phyloP scores from a whole-genome alignment of 1,140 invertebrate species.

The Heliconius himera region DNA sequence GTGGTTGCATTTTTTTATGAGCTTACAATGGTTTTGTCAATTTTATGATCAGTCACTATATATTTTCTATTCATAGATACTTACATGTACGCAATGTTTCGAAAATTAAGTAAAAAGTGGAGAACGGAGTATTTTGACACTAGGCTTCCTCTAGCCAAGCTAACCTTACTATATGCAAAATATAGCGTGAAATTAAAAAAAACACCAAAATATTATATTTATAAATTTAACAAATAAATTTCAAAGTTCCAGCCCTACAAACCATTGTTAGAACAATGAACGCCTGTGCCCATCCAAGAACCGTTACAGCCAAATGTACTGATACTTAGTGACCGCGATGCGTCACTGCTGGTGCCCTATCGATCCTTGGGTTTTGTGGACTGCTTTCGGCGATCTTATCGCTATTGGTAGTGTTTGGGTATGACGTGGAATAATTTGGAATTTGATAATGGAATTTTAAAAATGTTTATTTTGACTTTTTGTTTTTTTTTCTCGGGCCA shows the following conservation, averaged over 20 bases:
- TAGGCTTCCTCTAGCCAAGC: neutral
- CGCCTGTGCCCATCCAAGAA: conserved; percentile 19
- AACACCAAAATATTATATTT: neutral
- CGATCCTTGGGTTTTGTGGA: conserved; percentile 20
- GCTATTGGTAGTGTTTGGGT: neutral
- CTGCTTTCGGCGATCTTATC: neutral
- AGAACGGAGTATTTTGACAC: neutral
- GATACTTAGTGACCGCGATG: conserved; percentile 22
- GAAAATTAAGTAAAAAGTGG: neutral
- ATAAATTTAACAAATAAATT: neutral
- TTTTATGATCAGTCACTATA: too few species aligned
- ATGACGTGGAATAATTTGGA: neutral
- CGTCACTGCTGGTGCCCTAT: conserved; percentile 15
- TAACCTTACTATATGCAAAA: neutral
- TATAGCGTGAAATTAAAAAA: neutral
- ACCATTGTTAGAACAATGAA: conserved; percentile 13
- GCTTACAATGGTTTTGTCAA: too few species aligned
- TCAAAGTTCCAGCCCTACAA: neutral
- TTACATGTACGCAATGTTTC: neutral
- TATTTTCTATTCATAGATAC: too few species aligned
- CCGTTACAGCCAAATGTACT: conserved; percentile 20
- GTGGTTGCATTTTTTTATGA: too few species aligned
- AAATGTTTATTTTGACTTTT: neutral
- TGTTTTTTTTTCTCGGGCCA: neutral
- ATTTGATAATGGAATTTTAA: neutral